Conservation (phyloP, 53 echinoderm and acorn worm species). For the Glandiceps talaboti region DNA sequence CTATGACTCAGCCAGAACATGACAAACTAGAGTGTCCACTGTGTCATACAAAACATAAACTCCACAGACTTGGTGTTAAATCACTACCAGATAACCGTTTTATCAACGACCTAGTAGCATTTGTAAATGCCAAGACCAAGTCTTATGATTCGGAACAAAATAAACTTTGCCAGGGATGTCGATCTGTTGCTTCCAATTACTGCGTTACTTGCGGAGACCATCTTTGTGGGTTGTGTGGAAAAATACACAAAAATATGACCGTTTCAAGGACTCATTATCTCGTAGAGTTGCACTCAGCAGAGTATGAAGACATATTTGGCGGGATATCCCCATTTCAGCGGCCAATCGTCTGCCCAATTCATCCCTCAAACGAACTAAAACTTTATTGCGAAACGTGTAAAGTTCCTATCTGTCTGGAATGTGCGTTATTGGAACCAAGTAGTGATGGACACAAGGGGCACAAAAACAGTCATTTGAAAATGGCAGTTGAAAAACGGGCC, state of each 20-base stretch:
- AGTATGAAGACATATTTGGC: not conserved
- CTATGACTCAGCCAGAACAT: not conserved
- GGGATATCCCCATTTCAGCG: not conserved
- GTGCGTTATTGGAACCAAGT: not conserved
- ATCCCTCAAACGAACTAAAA: not conserved
- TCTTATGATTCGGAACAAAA: not conserved
- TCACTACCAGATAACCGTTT: not conserved
- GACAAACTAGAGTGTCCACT: not conserved
- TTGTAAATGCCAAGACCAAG: not conserved
- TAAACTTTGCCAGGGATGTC: not conserved
- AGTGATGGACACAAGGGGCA: too few relatives aligned
- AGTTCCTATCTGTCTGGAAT: not conserved
- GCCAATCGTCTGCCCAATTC: not conserved
- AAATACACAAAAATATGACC: not conserved
- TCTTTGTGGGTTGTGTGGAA: not conserved
- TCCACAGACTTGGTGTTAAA: not conserved
- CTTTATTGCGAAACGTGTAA: not conserved
- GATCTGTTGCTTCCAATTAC: not conserved
- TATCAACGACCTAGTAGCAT: not conserved
- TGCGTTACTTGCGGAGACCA: not conserved
- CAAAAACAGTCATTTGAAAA: too few relatives aligned
- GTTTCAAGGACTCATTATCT: not conserved
- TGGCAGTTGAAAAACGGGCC: too few relatives aligned
- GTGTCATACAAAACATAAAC: not conserved
- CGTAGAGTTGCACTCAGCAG: not conserved